A percentile compares a stretch with the other conserved stretches of the same genome.
phyloP scores from a whole-genome alignment of 2,888 invertebrate genomes.

The Ecliptopera silaceata region DNA sequence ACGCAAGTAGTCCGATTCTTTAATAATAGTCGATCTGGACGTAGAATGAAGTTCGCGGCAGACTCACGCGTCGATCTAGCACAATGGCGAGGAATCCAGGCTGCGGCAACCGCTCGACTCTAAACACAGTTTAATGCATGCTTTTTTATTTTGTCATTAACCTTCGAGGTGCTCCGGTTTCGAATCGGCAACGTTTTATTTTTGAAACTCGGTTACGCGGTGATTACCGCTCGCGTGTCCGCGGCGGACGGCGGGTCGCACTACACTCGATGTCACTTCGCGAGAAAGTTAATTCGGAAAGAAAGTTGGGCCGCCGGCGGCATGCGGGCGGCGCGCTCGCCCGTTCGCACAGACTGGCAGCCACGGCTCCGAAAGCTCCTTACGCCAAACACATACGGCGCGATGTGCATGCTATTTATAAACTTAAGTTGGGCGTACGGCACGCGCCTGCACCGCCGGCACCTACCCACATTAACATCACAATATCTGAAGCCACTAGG shows the following conservation, averaged over 20 bases:
- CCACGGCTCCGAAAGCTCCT: conserved; percentile 73
- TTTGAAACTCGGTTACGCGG: conserved; percentile 76
- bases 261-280: conserved; percentile 40
- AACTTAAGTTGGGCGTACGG: conserved; percentile 72
- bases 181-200: conserved; percentile 79
- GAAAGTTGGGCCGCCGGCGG: conserved; percentile 41
- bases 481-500: conserved; percentile 76
- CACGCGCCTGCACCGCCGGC: conserved; percentile 66
- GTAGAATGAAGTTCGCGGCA: conserved; percentile 32
- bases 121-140: conserved; percentile 73
- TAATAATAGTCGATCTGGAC: conserved; percentile 33
- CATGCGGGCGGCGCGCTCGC: conserved; percentile 66
- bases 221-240: conserved; percentile 55
- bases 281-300: conserved; percentile 54
- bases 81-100: conserved; percentile 55
- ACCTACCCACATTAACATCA: conserved; percentile 68
- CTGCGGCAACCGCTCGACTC: conserved; percentile 48
- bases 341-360: conserved; percentile 65
- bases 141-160: conserved; percentile 80
- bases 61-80: conserved; percentile 57
- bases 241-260: conserved; percentile 1
- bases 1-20: background rate
- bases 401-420: conserved; percentile 80
- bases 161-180: conserved; percentile 80
- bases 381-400: conserved; percentile 71